Base-by-base conservation (phyloP, 2,113 vertebrate species). In the Regulus satrapa region DNA sequence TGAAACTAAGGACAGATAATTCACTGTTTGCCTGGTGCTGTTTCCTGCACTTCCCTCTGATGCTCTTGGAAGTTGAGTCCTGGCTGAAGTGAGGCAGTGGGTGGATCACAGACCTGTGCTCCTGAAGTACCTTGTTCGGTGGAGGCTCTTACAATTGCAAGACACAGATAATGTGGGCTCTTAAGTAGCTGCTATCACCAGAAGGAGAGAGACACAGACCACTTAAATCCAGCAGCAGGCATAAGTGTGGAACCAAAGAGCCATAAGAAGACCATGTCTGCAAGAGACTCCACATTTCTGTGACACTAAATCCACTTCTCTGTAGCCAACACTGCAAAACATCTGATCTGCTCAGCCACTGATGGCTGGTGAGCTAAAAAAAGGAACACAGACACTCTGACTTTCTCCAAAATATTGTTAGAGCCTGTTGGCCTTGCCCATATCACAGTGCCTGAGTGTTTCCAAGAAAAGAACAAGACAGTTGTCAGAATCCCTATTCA, bases 401-500 rank as follows among this genome's bases (percentile, higher is more conserved):
- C 64, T 74, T 87, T 83, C 62, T 82, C 83, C 81, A 74, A 59
- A 88, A 62, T 20, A 34, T 10, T 68, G 51, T 32, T 78, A 48
- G 4, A 59, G 66, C 31, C 52, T 63, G 67, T 18, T 4, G 5
- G 66, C 56, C 36, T 40, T 77, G 49, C 62, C 74, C 88, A 75
- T 96, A 97, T 96, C 92, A 74, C 79, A 77, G 56, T 25, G 76
- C 63, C 51, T 43, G 86, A 96, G 90, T 91, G 85, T 55, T 95
- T 95, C 93, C 80, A 83, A 92, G 83, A 95, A 97, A 93, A 96
- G 87, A 94, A 92, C 83, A 92, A 29, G 80, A 55, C 55, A 74
- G 64, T 74, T 89, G 66, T 83, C 88, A 95, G 63, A 94, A 89
- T 23, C 26, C 32, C 59, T 36, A 6, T 67, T 92, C 67, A 89